Evolutionary conservation across 2,888 invertebrate species (phyloP), one percentile per base, ranked within the genome.

Genomic region (Microctonus aethiopoides): DNA sequence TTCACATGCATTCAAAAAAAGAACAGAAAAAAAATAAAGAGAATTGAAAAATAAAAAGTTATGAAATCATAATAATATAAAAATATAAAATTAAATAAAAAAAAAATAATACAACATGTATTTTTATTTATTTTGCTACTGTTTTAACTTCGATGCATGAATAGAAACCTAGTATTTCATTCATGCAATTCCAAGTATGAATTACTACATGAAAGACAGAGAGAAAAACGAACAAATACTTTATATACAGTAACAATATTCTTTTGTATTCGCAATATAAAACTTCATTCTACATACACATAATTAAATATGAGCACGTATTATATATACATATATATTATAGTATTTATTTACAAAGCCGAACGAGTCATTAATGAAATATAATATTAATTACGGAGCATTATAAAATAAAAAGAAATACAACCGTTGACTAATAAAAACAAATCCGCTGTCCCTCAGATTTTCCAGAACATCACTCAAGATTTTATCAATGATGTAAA

Each of bases 81-180:
- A n/a, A n/a, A n/a, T n/a, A n/a, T n/a, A n/a, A n/a, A n/a, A n/a
- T n/a, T n/a, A n/a, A n/a, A n/a, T n/a, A n/a, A n/a, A n/a, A 41
- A 41, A n/a, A n/a, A 46, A n/a, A n/a, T 6, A 46, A 66, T 46
- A 16, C 9, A 20, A 1, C 16, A 16, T 1, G 9, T 6, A 16
- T 46, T 46, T 16, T 46, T 46, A n/a, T n/a, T n/a, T 16, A 6
- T 16, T 20, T 1, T 16, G 16, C 16, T 32, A 34, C n/a, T 57
- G 29, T 57, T 16, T 57, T 20, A n/a, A 32, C 3, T 6, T 71
- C 76, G 74, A 79, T 72, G 78, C 76, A 80, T 83, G 79, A 84
- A 83, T 82, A 83, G 80, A 77, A 78, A 75, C 65, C 63, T 76
- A 77, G 78, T 79, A 76, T 76, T 82, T 81, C 83, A 84, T 84